These are phyloP conservation scores for Alectoris magna DNA, from an alignment of 2,797 vertebrate species.

Conservation along the genomic window DNA sequence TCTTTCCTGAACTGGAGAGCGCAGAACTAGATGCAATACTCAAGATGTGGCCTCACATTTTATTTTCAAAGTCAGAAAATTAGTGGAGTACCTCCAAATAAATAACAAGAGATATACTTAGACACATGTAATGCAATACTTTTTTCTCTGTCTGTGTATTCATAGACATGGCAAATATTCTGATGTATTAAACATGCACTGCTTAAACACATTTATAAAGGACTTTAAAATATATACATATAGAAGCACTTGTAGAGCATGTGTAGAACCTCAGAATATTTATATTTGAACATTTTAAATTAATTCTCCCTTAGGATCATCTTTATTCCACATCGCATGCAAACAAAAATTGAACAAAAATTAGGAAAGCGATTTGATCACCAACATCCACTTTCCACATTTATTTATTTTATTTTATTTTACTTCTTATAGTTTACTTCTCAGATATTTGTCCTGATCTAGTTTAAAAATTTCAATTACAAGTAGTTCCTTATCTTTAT, in stretches of 20 bases:
- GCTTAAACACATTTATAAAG: neutral
- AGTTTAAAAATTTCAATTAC: neutral
- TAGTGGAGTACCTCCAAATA: neutral
- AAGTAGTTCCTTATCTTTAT: neutral
- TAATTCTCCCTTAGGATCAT: neutral
- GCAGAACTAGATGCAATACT: too few species aligned
- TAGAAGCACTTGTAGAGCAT: neutral
- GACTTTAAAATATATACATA: neutral
- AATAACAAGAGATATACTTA: neutral
- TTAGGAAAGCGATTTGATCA: neutral
- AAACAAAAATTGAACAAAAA: neutral
- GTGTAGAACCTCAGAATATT: neutral
- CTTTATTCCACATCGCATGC: neutral
- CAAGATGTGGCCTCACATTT: neutral
- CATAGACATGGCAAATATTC: neutral
- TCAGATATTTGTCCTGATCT: neutral
- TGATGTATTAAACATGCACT: neutral
- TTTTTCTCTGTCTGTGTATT: neutral
- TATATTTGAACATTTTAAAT: neutral
- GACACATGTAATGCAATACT: neutral
- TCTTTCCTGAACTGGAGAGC: too few species aligned
- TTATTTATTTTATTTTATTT: neutral
- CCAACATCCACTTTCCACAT: fast-evolving
- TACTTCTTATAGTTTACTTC: neutral
- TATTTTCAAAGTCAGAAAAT: neutral